A percentile compares a stretch with the other conserved stretches of the same genome.
Evolutionary conservation across 2,888 invertebrate species (phyloP).

Genomic region (Amaurobius ferox): DNA sequence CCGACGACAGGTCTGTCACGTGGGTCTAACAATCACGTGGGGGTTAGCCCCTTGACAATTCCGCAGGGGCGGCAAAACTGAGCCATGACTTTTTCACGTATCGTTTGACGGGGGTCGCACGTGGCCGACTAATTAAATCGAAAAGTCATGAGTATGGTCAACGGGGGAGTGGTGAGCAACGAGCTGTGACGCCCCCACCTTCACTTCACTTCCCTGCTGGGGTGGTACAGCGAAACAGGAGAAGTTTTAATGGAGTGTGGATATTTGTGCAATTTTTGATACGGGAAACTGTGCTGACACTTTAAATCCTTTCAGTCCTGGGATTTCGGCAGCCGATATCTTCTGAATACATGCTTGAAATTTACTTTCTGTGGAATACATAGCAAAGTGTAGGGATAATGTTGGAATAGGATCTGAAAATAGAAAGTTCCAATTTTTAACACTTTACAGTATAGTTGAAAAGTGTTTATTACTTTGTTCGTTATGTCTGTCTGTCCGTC

Average conservation of each 20-base stretch:
- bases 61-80: background rate
- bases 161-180: slow-evolving; percentile 7
- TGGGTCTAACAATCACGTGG: background rate
- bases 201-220: background rate
- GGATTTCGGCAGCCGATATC: too few species aligned
- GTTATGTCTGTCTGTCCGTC: too few species aligned
- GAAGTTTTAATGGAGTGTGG: slow-evolving; percentile 1
- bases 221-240: background rate
- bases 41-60: background rate
- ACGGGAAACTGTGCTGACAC: too few species aligned
- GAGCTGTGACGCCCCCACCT: slow-evolving; percentile 7
- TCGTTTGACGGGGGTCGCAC: slow-evolving; percentile 21
- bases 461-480: too few species aligned
- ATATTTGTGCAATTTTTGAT: background rate
- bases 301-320: too few species aligned
- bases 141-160: slow-evolving; percentile 26
- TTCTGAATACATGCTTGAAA: too few species aligned
- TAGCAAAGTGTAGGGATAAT: too few species aligned
- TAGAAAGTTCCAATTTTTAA: too few species aligned
- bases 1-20: background rate
- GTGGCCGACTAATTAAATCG: slow-evolving; percentile 47
- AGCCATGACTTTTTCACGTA: slow-evolving; percentile 1
- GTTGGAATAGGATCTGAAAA: too few species aligned
- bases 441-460: too few species aligned
- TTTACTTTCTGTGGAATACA: too few species aligned